These are phyloP conservation scores for Tridacna gigas DNA, from an alignment of 2,888 invertebrate genomes.

Conservation along the genomic window DNA sequence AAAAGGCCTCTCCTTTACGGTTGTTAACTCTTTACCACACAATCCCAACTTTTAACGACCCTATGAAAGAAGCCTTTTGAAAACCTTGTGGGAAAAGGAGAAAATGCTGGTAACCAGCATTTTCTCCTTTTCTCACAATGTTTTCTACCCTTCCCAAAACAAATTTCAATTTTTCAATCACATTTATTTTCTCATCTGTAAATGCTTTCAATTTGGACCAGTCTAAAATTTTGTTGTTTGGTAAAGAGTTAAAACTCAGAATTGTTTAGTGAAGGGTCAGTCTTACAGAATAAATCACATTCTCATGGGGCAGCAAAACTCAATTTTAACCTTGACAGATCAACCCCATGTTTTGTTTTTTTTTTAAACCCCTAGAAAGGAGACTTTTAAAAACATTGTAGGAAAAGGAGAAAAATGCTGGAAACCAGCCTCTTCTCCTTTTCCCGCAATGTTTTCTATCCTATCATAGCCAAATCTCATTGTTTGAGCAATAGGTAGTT, in stretches of 20 bases:
- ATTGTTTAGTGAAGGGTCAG: not conserved
- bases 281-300: not conserved
- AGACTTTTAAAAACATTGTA: not conserved
- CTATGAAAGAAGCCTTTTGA: not conserved
- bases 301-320: too few relatives aligned
- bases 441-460: not conserved
- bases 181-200: too few relatives aligned
- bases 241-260: too few relatives aligned
- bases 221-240: too few relatives aligned
- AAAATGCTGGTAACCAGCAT: not conserved
- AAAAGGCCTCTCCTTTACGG: too few relatives aligned
- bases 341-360: too few relatives aligned
- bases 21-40: not conserved
- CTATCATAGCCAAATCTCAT: too few relatives aligned
- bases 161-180: too few relatives aligned
- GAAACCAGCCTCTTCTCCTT: not conserved
- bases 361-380: too few relatives aligned
- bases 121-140: slow-evolving; percentile 5
- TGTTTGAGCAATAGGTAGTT: too few relatives aligned
- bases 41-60: not conserved
- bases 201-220: too few relatives aligned
- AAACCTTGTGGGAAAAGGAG: not conserved
- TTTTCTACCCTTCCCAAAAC: too few relatives aligned
- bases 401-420: not conserved
- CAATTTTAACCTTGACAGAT: not conserved